These are phyloP conservation scores for Microhierax caerulescens DNA, from an alignment of 2,797 vertebrate species.

Conservation along the genomic window DNA sequence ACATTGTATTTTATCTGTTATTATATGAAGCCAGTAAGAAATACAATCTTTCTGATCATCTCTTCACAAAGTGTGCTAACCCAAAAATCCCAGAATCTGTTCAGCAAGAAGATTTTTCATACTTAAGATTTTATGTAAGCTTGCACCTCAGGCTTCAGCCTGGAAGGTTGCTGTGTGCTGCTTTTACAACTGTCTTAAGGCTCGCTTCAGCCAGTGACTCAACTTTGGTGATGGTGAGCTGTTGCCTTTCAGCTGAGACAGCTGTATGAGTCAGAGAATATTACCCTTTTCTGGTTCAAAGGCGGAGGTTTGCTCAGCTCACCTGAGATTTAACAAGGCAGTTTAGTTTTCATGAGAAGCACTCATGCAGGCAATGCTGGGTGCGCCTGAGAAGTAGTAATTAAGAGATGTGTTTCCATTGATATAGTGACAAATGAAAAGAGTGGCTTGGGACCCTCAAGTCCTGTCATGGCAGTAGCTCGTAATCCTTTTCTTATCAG, in stretches of 20 bases:
- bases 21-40: background rate
- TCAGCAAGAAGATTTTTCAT: background rate
- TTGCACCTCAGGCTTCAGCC: background rate
- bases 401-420: background rate
- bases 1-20: background rate
- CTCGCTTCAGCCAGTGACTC: background rate
- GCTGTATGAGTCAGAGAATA: background rate
- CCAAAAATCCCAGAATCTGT: background rate
- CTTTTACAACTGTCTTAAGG: background rate
- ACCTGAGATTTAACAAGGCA: background rate
- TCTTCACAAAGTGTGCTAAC: background rate
- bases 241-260: background rate
- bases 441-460: background rate
- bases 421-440: background rate
- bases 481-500: background rate
- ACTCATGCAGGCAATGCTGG: background rate
- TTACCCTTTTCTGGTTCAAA: background rate
- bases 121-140: background rate
- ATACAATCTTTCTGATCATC: background rate
- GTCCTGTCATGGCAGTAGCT: background rate
- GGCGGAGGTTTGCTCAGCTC: background rate
- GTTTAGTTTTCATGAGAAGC: background rate
- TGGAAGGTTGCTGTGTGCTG: background rate
- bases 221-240: background rate
- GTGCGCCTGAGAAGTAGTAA: background rate